phyloP scores from a whole-genome alignment of 1,140 invertebrate genomes.

The Pseudoatta argentina region DNA sequence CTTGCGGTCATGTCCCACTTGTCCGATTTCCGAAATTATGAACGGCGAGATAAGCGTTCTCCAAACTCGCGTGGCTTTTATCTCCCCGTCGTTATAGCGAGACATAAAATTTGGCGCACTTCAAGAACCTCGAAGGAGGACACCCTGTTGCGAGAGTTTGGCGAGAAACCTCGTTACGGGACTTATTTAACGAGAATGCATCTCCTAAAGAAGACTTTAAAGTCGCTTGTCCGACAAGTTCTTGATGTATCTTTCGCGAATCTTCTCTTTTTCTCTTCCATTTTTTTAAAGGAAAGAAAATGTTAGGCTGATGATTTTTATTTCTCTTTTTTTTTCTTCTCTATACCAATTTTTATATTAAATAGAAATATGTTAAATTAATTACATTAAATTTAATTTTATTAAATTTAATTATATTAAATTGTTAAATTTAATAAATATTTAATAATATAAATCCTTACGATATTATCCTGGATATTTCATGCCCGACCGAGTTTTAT shows the following conservation, averaged over 20 bases:
- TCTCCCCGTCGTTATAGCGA: conserved; percentile 16
- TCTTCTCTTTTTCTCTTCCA: neutral
- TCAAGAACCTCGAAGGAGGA: conserved; percentile 40
- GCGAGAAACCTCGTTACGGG: conserved; percentile 41
- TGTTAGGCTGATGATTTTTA: neutral
- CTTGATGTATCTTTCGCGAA: conserved; percentile 16
- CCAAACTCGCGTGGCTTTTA: conserved; percentile 53
- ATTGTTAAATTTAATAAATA: too few species aligned
- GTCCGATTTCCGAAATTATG: conserved; percentile 56
- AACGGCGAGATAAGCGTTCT: conserved; percentile 54
- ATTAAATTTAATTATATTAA: too few species aligned
- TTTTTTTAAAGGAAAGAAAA: neutral
- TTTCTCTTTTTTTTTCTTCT: neutral
- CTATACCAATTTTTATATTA: too few species aligned
- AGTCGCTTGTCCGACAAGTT: conserved; percentile 43
- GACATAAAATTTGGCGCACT: conserved; percentile 52
- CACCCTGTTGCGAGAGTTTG: conserved; percentile 41
- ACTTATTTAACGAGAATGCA: conserved; percentile 53
- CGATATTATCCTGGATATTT: too few species aligned
- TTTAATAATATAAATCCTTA: too few species aligned
- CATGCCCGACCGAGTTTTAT: too few species aligned
- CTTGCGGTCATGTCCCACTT: conserved; percentile 34
- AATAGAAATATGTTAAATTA: too few species aligned
- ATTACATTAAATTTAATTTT: too few species aligned
- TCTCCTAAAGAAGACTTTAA: neutral